Evolutionary conservation across 2,113 vertebrate species (phyloP), one percentile per base, ranked within the genome.

Genomic region (Hippocampus abdominalis): DNA sequence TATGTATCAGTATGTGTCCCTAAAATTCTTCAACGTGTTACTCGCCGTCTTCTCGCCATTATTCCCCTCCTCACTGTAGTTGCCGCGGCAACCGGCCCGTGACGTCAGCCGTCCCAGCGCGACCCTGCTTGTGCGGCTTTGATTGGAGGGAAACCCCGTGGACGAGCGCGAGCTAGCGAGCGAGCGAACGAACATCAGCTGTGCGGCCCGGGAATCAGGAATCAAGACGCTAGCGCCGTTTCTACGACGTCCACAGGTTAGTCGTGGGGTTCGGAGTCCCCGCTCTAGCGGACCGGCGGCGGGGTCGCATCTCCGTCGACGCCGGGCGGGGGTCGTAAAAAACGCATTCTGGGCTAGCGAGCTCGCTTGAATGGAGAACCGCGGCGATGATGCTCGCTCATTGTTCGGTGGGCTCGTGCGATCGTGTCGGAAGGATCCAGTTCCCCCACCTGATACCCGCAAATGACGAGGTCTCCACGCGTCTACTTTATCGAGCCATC

Each of bases 131-230:
- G 79, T 80, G 78, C 69, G 81, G 78, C 83, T 88, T 82, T 92
- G 93, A 95, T 94, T 94, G 93, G 93, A 93, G 93, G 92, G 94
- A 97, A 96, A 94, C 95, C 94, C 95, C 94, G 95, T 96, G 92
- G 91, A 93, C 86, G 82, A 92, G 90, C 93, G 90, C 90, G 86
- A 92, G 90, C 9, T 21, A 54, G 51, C 51, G 51, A 53, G 90
- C 8, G 57, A 53, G 21, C 51, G 51, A 54, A 11, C 78, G 87
- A 92, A 70, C 89, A 67, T 92, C 92, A 93, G 91, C 91, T 92
- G 91, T 89, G 89, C 75, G 29, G 80, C 75, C 54, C 68, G 80
- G 76, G 91, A 93, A 90, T 42, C 92, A 90, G 90, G 92, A 92
- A 84, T 29, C 25, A 7, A 60, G 27, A 32, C 27, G 8, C 57